Percentiles rank a stretch among this genome's conserved stretches.
Conservation (phyloP, 1,140 invertebrate species). For the Gryon sp. region DNA sequence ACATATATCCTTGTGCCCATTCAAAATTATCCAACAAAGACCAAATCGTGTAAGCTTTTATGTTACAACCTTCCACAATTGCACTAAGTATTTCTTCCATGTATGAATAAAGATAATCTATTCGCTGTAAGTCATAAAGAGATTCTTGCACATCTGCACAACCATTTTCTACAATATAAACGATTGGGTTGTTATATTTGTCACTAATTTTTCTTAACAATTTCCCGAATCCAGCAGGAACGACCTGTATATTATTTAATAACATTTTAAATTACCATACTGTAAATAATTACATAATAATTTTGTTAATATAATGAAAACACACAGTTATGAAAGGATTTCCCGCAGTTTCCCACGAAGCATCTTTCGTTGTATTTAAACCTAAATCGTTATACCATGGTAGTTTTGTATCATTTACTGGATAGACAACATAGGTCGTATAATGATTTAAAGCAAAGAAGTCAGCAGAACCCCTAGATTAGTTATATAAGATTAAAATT, state of each 20-base stretch:
- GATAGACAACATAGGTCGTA: conserved; percentile 71
- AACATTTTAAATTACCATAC: not conserved
- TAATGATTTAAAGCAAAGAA: conserved; percentile 83
- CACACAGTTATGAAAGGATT: conserved; percentile 69
- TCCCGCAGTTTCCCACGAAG: conserved; percentile 66
- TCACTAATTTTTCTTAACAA: conserved; percentile 82
- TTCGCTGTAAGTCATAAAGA: conserved; percentile 75
- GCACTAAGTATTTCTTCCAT: conserved; percentile 72
- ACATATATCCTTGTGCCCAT: conserved; percentile 84
- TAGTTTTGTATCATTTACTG: conserved; percentile 58
- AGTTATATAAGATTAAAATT: not conserved
- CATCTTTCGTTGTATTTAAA: conserved; percentile 47
- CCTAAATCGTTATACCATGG: conserved; percentile 67
- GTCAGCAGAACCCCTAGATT: conserved; percentile 76
- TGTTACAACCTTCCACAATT: conserved; percentile 78
- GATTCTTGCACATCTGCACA: conserved; percentile 7
- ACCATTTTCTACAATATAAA: conserved; percentile 87
- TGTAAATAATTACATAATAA: too few relatives aligned
- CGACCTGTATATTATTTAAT: conserved; percentile 58
- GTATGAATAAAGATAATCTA: conserved; percentile 77
- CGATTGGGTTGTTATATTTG: conserved; percentile 82
- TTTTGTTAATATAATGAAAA: too few relatives aligned
- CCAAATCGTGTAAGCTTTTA: conserved; percentile 85
- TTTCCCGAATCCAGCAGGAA: conserved; percentile 80
- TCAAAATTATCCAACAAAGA: conserved; percentile 89